phyloP scores from a whole-genome alignment of 2,113 vertebrate species.

The Pseudolaguvia tuberculata region DNA sequence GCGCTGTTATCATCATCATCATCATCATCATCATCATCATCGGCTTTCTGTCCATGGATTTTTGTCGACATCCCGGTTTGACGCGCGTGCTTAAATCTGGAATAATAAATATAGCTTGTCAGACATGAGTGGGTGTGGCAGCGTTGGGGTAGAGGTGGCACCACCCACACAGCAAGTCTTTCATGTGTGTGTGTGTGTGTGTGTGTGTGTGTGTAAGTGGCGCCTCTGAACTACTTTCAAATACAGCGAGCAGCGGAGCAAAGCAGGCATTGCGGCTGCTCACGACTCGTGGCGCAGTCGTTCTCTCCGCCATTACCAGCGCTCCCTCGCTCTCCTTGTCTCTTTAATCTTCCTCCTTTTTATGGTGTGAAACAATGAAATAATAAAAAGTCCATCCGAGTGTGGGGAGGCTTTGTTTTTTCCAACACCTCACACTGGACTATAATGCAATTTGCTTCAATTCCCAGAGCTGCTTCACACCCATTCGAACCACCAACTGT shows the following conservation, averaged over 20 bases:
- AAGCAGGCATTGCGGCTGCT: constrained; percentile 6
- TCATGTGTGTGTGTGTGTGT: constrained; percentile 16
- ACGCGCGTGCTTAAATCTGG: not conserved
- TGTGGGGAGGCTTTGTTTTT: constrained; percentile 14
- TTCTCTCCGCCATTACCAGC: not conserved
- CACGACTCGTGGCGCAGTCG: not conserved
- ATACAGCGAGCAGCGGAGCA: constrained; percentile 29
- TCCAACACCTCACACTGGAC: constrained; percentile 29
- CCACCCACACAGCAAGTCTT: constrained; percentile 20
- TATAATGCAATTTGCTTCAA: constrained; percentile 46
- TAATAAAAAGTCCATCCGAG: constrained; percentile 27
- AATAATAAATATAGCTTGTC: constrained; percentile 16
- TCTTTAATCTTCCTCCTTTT: constrained; percentile 18
- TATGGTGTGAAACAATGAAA: constrained; percentile 38
- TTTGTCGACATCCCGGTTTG: not conserved
- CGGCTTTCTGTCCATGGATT: not conserved
- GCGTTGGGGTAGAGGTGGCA: constrained; percentile 9
- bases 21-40: no score
- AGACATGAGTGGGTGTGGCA: constrained; percentile 4
- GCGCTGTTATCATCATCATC: constrained; percentile 6
- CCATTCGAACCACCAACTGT: constrained; percentile 25
- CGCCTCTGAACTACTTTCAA: constrained; percentile 24
- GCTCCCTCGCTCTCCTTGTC: not conserved
- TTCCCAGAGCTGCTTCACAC: constrained; percentile 35
- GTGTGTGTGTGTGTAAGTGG: constrained; percentile 18